These are phyloP conservation scores for Azemiops feae DNA, from an alignment of 2,113 vertebrate species.

Conservation along the genomic window DNA sequence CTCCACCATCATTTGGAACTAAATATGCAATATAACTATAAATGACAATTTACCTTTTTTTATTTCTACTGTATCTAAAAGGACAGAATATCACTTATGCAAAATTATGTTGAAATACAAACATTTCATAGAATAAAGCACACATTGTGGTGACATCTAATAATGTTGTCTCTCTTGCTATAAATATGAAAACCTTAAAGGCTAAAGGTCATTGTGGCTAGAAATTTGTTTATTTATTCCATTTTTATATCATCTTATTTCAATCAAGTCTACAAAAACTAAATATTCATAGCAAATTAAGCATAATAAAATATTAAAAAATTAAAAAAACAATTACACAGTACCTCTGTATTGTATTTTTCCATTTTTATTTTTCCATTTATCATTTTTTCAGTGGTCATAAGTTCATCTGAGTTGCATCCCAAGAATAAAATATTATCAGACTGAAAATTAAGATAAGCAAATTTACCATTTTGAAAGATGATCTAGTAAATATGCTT, in stretches of 20 bases:
- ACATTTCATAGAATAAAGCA: background rate
- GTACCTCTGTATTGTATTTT: background rate
- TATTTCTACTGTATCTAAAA: background rate
- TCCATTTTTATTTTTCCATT: no score
- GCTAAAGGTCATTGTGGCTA: background rate
- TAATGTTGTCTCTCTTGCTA: background rate
- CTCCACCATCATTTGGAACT: background rate
- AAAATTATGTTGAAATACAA: background rate
- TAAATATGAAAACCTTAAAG: background rate
- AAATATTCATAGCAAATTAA: background rate
- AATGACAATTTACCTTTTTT: background rate
- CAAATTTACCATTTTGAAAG: background rate
- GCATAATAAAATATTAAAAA: background rate
- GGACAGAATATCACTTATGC: background rate
- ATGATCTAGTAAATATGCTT: background rate
- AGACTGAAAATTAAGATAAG: background rate
- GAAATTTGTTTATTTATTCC: background rate
- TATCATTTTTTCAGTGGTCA: background rate
- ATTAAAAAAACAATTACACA: background rate
- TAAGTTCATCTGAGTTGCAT: background rate
- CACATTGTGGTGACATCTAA: background rate
- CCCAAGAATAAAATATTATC: background rate
- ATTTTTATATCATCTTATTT: background rate
- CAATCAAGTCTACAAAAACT: background rate
- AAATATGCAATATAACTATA: background rate